phyloP scores from a whole-genome alignment of 1,140 invertebrate genomes.

The Panagrolaimus sp. region DNA sequence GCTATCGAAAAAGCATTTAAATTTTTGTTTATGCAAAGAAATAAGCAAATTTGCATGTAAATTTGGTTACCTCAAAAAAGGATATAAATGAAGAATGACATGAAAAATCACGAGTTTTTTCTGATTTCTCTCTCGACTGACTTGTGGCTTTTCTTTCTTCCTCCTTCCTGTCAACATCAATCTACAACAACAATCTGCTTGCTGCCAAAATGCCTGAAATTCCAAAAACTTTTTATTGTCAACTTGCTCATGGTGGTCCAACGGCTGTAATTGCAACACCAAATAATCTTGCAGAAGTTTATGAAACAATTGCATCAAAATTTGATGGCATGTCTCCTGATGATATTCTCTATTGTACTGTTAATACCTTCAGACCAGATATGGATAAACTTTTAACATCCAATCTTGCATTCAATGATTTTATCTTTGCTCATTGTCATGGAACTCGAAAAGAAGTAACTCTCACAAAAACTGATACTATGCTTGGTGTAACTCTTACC shows the following conservation, averaged over 20 bases:
- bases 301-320: constrained; percentile 87
- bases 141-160: too few species aligned
- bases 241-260: constrained; percentile 89
- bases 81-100: too few species aligned
- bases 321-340: constrained; percentile 69
- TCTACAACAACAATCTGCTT: too few species aligned
- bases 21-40: too few species aligned
- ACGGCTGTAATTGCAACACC: constrained; percentile 89
- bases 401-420: constrained; percentile 92
- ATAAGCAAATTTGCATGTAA: too few species aligned
- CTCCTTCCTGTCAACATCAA: too few species aligned
- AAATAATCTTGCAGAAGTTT: constrained; percentile 86
- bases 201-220: background rate
- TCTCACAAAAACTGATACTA: constrained; percentile 72
- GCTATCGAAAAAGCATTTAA: too few species aligned
- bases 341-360: constrained; percentile 91
- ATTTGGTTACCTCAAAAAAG: too few species aligned
- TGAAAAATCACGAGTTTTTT: too few species aligned
- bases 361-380: constrained; percentile 93
- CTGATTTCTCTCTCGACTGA: too few species aligned
- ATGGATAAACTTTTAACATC: constrained; percentile 87
- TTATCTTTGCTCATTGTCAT: constrained; percentile 94
- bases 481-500: constrained; percentile 91
- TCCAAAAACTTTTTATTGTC: constrained; percentile 74
- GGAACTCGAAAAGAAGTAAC: constrained; percentile 89